phyloP scores from a whole-genome alignment of 2,888 invertebrate species.

The Hofmannophila pseudospretella region DNA sequence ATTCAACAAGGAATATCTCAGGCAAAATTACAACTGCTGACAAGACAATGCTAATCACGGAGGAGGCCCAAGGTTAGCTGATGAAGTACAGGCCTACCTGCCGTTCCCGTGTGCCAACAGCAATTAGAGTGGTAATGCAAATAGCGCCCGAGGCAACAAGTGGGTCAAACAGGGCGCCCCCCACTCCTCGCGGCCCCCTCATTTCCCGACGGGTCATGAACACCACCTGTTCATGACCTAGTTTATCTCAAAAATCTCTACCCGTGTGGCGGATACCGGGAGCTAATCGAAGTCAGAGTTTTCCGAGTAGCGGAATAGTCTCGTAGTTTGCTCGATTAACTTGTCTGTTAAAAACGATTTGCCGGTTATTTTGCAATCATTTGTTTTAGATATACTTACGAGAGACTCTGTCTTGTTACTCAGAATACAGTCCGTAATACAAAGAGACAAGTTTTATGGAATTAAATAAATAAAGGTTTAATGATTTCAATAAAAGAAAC shows the following conservation, averaged over 20 bases:
- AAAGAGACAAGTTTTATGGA: too few relatives aligned
- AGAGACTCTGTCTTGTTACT: too few relatives aligned
- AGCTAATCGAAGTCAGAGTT: constrained; percentile 24
- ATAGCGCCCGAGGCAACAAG: constrained; percentile 69
- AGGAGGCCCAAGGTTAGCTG: constrained; percentile 35
- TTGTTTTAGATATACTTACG: too few relatives aligned
- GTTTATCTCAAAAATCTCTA: constrained; percentile 58
- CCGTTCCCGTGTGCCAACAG: constrained; percentile 43
- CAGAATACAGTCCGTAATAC: too few relatives aligned
- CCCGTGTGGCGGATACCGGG: constrained; percentile 12
- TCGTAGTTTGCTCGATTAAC: too few relatives aligned
- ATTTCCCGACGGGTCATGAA: constrained; percentile 57
- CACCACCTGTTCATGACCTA: constrained; percentile 68
- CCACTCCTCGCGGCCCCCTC: constrained; percentile 21
- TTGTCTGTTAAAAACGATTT: too few relatives aligned
- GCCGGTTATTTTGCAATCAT: too few relatives aligned
- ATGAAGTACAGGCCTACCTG: constrained; percentile 39
- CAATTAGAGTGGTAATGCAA: constrained; percentile 62
- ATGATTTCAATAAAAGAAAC: too few relatives aligned
- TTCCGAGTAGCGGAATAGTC: constrained; percentile 6
- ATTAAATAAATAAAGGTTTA: too few relatives aligned
- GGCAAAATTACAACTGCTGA: too few relatives aligned
- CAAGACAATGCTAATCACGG: constrained; percentile 32
- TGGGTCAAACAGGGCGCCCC: constrained; percentile 60
- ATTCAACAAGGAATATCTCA: too few relatives aligned